A percentile compares a stretch with the other conserved stretches of the same genome.
Conservation (phyloP, 2,113 vertebrate genomes). For the Potamarius usumacintae region DNA sequence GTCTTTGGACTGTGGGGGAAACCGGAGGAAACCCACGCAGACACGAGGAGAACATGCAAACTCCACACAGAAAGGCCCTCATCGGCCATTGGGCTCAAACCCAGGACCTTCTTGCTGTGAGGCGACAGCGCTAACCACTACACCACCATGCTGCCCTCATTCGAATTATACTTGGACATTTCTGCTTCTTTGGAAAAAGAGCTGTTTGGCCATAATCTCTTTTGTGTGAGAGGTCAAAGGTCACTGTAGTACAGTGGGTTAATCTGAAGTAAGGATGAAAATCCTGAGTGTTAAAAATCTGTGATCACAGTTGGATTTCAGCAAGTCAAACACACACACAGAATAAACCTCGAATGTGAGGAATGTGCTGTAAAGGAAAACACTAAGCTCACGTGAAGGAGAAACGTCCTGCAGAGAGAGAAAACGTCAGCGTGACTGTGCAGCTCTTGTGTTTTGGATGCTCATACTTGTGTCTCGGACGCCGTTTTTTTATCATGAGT, state of each 20-base stretch:
- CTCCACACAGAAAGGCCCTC: no score
- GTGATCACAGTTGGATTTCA: slow-evolving; percentile 33
- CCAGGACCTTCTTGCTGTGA: no score
- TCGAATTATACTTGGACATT: background rate
- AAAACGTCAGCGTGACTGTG: background rate
- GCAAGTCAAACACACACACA: background rate
- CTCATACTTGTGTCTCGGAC: background rate
- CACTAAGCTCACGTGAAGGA: background rate
- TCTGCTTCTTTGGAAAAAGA: background rate
- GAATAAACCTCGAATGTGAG: background rate
- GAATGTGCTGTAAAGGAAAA: background rate
- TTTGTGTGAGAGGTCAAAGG: slow-evolving; percentile 26
- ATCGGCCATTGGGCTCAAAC: no score
- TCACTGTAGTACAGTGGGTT: slow-evolving; percentile 35
- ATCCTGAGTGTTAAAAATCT: slow-evolving; percentile 39
- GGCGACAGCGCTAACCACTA: no score
- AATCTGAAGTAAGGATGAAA: slow-evolving; percentile 36
- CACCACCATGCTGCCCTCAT: no score
- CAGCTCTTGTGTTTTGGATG: background rate
- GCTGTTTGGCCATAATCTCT: no score
- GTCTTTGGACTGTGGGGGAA: no score
- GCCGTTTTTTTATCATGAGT: background rate
- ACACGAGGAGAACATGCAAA: no score
- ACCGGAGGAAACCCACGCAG: no score
- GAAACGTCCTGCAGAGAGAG: background rate